A percentile compares a stretch with the other conserved stretches of the same genome.
phyloP scores from a whole-genome alignment of 2,888 invertebrate species.

The Chloroclystis v-ata region DNA sequence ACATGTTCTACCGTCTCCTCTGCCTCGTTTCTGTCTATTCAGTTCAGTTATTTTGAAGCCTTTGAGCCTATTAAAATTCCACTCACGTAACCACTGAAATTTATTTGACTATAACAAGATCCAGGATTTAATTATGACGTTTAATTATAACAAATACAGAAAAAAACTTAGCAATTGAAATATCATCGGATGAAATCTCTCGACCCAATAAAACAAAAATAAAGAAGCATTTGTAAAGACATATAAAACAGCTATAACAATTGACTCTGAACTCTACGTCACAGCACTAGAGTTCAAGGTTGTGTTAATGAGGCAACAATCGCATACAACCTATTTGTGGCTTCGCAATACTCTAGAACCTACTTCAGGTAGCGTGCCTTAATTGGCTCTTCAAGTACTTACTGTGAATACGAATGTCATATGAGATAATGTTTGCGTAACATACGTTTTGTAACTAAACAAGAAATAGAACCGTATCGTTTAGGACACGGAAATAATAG shows the following conservation, averaged over 20 bases:
- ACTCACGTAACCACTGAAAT: no score
- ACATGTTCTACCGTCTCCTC: no score
- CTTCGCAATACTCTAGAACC: constrained; percentile 18
- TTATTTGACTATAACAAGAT: no score
- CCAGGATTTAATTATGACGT: no score
- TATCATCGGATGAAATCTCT: background rate
- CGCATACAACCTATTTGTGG: constrained; percentile 27
- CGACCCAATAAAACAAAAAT: background rate
- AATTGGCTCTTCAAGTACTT: constrained; percentile 24
- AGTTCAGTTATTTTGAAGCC: no score
- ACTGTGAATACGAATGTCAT: background rate
- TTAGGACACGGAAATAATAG: no score
- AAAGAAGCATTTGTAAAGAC: background rate
- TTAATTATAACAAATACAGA: no score
- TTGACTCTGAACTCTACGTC: background rate
- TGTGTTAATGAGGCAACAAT: constrained; percentile 17
- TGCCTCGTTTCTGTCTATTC: no score
- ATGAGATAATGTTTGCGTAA: background rate
- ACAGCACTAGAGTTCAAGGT: constrained; percentile 13
- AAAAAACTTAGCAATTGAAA: no score
- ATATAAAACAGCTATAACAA: background rate
- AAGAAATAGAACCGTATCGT: no score
- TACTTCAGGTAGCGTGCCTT: constrained; percentile 16
- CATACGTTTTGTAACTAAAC: background rate
- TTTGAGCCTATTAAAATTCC: no score